Evolutionary conservation across 2,113 vertebrate species (phyloP), one percentile per base, ranked within the genome.

Genomic region (Centropus bengalensis): DNA sequence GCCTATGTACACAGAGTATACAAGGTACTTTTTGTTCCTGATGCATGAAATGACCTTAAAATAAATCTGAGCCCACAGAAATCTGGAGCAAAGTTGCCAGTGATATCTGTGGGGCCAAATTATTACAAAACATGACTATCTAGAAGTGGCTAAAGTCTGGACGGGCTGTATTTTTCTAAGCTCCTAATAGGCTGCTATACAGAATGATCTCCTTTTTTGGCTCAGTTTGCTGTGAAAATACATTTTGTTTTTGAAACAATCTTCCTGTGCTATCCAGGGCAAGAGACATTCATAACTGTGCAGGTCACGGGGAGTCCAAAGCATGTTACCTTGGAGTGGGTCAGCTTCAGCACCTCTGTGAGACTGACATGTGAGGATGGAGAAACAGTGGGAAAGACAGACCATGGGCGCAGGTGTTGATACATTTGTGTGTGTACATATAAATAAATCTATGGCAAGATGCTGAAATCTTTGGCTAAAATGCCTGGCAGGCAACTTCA

Each of bases 361-460:
- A 60, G 66, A 16, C 12, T 74, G 70, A 59, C 38, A 73, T 51
- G 14, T 66, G 71, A 19, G 38, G 85, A 33, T 19, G 20, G n/a
- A 45, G 19, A 42, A 36, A 42, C 60, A 63, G 36, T 54, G 33
- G 60, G 42, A 55, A 68, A 64, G 40, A 47, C 20, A 51, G 44
- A 40, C 30, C n/a, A 5, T 4, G 30, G 66, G 11, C 8, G 3
- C 0, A 0, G 28, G 28, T 49, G n/a, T 60, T 3, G 6, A 19
- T 78, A 78, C 38, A 5, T 8, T 4, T 17, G 12, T 36, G 36
- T 36, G 44, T 23, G 7, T 9, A 4, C 2, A 3, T 47, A 33
- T 44, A 21, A 84, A 28, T 0, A 3, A 32, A n/a, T 19, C 56
- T 59, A 32, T 20, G 16, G 19, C 66, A 58, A 21, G 78, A 69